Conservation (phyloP, 2,113 vertebrate species). For the Carassius auratus region DNA sequence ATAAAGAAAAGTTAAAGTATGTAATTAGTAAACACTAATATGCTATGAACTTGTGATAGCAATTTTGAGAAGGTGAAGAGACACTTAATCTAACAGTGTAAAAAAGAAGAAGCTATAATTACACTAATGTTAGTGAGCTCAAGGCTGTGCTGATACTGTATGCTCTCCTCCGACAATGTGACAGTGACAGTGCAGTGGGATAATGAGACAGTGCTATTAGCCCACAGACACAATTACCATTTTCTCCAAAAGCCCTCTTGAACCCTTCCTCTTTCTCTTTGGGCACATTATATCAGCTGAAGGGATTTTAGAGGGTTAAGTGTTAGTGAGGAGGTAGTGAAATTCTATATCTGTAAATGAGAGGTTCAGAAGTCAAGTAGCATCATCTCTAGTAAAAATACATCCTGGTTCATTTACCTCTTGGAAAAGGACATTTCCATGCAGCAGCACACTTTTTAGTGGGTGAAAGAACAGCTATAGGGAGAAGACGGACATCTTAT, state of each 20-base stretch:
- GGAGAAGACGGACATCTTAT: not conserved
- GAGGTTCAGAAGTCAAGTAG: conserved; percentile 31
- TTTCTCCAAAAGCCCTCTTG: conserved; percentile 54
- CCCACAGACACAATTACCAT: conserved; percentile 41
- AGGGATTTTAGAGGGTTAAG: conserved; percentile 32
- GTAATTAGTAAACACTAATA: conserved; percentile 3
- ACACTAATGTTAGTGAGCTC: conserved; percentile 64
- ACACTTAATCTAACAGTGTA: conserved; percentile 75
- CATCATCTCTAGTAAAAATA: conserved; percentile 39
- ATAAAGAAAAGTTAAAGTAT: conserved; percentile 3
- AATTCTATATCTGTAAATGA: conserved; percentile 35
- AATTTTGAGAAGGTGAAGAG: conserved; percentile 56
- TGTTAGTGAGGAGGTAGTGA: conserved; percentile 21
- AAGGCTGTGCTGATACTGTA: not conserved
- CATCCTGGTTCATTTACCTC: conserved; percentile 34
- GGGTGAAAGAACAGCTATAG: conserved; percentile 1
- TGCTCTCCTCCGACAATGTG: not conserved
- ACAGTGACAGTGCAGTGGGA: conserved; percentile 58
- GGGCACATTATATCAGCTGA: conserved; percentile 40
- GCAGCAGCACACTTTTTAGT: not conserved
- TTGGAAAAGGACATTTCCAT: not conserved
- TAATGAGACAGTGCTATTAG: conserved; percentile 66
- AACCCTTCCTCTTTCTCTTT: conserved; percentile 6
- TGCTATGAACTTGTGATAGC: conserved; percentile 48
- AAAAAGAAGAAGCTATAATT: conserved; percentile 87